Evolutionary conservation across 2,797 vertebrate species (phyloP).

Genomic region (Ptychadena robeensis): DNA sequence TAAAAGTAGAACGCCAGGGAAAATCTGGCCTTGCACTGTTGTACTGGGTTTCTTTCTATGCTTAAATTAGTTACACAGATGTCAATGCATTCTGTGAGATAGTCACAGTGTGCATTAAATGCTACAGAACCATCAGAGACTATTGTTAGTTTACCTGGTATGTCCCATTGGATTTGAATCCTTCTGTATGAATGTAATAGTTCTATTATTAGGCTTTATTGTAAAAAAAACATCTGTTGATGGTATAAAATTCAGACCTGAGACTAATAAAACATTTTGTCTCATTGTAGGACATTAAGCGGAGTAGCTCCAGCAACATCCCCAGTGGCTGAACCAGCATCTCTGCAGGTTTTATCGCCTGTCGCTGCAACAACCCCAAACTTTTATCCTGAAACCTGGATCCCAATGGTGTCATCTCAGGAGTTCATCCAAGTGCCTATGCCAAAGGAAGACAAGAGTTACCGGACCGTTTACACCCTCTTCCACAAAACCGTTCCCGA

Average conservation of each 20-base stretch:
- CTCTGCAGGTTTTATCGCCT: constrained; percentile 77
- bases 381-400: constrained; percentile 96
- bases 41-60: no score
- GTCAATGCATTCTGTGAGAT: no score
- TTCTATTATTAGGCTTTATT: no score
- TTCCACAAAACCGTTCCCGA: constrained; percentile 99
- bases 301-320: constrained; percentile 77
- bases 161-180: no score
- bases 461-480: constrained; percentile 96
- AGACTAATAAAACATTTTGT: neutral
- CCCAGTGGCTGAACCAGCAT: constrained; percentile 72
- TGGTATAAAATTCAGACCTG: neutral
- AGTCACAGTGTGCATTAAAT: no score
- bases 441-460: constrained; percentile 95
- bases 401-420: constrained; percentile 90
- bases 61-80: no score
- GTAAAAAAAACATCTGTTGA: neutral
- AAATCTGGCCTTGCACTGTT: no score
- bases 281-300: constrained; percentile 84
- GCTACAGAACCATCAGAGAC: no score
- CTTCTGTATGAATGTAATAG: no score
- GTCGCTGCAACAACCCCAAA: constrained; percentile 80
- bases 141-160: no score
- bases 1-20: no score
- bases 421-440: constrained; percentile 98